Evolutionary conservation across 2,113 vertebrate genomes (phyloP), one percentile per base, ranked within the genome.

Genomic region (Willisornis vidua): DNA sequence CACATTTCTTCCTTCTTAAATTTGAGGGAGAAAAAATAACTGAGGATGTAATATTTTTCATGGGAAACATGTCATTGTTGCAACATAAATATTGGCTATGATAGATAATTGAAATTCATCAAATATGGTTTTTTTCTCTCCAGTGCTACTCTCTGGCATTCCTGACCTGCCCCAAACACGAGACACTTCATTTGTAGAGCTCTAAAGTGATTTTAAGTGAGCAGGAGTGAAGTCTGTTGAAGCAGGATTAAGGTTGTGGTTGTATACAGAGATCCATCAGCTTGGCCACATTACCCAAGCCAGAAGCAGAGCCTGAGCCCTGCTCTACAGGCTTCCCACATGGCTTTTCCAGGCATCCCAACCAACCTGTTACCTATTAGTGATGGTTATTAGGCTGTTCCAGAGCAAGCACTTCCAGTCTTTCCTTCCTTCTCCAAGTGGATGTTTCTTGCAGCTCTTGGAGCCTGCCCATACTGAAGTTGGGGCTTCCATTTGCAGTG

Each of bases 101-200:
- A 17, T 8, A 12, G 43, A 39, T 41, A 39, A 66, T 6, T 70
- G 37, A 76, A 94, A 76, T 41, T 29, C 23, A 35, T 37, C 54
- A 41, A 46, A 58, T 17, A 12, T 0, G 0, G 9, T 19, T 37
- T 18, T 41, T 22, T 35, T 46, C 2, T 14, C 1, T 8, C 11
- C 10, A 6, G 10, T 68, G 39, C 62, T 79, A 8, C 59, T 10
- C 37, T 73, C 33, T 73, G 45, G 46, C 59, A 10, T 86, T 62
- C 76, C 66, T 59, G 91, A 41, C 52, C 86, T 58, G 63, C 55
- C 68, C 28, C 59, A 58, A 29, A 24, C 54, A 45, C 24, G 33
- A 8, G 71, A 0, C 7, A 1, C 39, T 83, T 70, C 17, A 7
- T 87, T 54, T 71, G 37, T 20, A 6, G 10, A 46, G 58, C 62